A percentile compares a stretch with the other conserved stretches of the same genome.
Conservation (phyloP, 2,888 invertebrate species). For the Synergus gifuensis region DNA sequence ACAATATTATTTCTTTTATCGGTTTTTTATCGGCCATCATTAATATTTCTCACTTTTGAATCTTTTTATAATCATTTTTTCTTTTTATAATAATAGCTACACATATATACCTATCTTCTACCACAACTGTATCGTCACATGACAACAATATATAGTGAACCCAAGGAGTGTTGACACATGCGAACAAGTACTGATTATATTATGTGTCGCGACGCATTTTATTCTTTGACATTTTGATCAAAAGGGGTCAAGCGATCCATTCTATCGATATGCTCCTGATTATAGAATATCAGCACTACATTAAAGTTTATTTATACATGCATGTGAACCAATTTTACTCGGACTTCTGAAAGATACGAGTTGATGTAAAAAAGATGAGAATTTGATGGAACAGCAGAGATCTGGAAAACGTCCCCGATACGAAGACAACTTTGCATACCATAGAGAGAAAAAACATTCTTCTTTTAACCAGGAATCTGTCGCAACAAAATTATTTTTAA, state of each 20-base stretch:
- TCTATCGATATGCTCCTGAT: not conserved
- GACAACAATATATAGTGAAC: not conserved
- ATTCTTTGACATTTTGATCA: conserved; percentile 48
- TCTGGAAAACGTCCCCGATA: not conserved
- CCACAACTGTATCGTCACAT: too few species aligned
- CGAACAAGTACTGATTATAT: conserved; percentile 34
- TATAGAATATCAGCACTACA: not conserved
- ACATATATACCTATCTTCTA: too few species aligned
- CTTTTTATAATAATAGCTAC: too few species aligned
- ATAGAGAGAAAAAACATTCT: not conserved
- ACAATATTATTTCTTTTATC: too few species aligned
- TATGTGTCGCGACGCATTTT: conserved; percentile 42
- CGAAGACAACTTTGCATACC: not conserved
- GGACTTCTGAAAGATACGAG: not conserved
- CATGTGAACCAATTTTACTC: not conserved
- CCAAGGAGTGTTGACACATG: not conserved
- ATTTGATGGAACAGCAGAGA: not conserved
- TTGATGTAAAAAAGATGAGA: not conserved
- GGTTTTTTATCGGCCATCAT: too few species aligned
- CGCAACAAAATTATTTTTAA: too few species aligned
- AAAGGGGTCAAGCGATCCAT: conserved; percentile 44
- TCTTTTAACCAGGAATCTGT: too few species aligned
- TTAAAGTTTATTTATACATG: not conserved
- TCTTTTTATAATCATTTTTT: too few species aligned
- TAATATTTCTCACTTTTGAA: too few species aligned